Evolutionary conservation across 2,797 vertebrate species (phyloP).

Genomic region (Spatula clypeata): DNA sequence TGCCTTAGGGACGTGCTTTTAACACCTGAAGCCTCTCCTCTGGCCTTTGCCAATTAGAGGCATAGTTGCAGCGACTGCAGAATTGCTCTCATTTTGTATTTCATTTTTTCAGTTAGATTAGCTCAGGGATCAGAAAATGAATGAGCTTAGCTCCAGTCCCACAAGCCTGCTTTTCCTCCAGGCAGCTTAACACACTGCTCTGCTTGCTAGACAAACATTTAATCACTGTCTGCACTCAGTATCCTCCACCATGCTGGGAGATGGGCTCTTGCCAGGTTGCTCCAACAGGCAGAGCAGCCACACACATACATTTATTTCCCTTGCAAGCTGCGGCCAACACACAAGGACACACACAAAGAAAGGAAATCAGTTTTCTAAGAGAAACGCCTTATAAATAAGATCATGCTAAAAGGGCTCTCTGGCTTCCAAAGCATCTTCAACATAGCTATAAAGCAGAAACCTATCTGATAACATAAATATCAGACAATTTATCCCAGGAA

Average conservation of each 20-base stretch:
- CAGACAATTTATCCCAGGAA: not conserved
- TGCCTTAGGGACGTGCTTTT: not conserved
- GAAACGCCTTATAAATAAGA: not conserved
- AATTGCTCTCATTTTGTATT: slow-evolving; percentile 27
- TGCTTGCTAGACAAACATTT: slow-evolving; percentile 55
- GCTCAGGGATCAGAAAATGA: slow-evolving; percentile 66
- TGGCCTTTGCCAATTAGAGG: slow-evolving; percentile 6
- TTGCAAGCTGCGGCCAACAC: rapidly evolving
- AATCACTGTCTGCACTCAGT: slow-evolving; percentile 41
- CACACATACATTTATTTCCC: not conserved
- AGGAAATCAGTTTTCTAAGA: not conserved
- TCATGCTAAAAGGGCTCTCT: not conserved
- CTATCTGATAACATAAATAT: rapidly evolving
- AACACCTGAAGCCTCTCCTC: not conserved
- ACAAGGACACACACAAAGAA: not conserved
- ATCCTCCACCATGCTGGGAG: not conserved
- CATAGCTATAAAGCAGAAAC: not conserved
- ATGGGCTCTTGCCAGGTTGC: slow-evolving; percentile 13
- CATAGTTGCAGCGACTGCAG: slow-evolving; percentile 26
- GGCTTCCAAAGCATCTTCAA: not conserved
- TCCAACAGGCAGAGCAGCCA: not conserved
- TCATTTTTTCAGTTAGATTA: slow-evolving; percentile 50
- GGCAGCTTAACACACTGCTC: slow-evolving; percentile 20
- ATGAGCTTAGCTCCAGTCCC: slow-evolving; percentile 42
- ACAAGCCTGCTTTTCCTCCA: slow-evolving; percentile 44